Evolutionary conservation across 2,888 invertebrate species (phyloP), one percentile per base, ranked within the genome.

Genomic region (Parnassius apollo): DNA sequence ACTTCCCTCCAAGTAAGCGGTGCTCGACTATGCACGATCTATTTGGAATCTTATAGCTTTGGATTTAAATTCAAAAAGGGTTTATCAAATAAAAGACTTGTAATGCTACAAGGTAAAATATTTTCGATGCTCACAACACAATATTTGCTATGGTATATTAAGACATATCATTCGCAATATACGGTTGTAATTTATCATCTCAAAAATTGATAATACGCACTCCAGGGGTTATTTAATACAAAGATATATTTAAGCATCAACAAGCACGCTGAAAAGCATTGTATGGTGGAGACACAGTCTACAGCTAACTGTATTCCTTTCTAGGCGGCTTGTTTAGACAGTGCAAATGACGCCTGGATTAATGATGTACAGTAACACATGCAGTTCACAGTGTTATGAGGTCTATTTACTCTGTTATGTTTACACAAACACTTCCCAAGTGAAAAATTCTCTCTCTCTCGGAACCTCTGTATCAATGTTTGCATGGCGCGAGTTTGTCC

Each of bases 201-300:
- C 49, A 35, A 11, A n/a, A 42, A 11, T 9, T 18, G 25, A 50
- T 53, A 58, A 73, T 74, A 66, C 66, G 63, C 81, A 69, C 84
- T 75, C 79, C 83, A 77, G 82, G 82, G 82, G 82, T 77, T 72
- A 74, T 50, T 51, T 69, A 71, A 69, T 71, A 84, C 82, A 86
- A 85, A 84, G 83, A 74, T 67, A 73, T 78, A 76, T 84, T 72
- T 80, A 78, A 83, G 80, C 77, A 82, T 82, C 83, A 83, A 81
- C 81, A 80, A 83, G 84, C 78, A 81, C 73, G 76, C 81, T 82
- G 83, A 84, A 85, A 85, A 78, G 78, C 77, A 74, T 85, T 87
- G 81, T 85, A 76, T 74, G 71, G 71, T 74, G 71, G 71, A 18
- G 49, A 35, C 56, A 49, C 77, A 76, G 13, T 13, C 49, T 72